These are phyloP conservation scores for Cataglyphis livida DNA, from an alignment of 2,888 invertebrate species.

Conservation along the genomic window DNA sequence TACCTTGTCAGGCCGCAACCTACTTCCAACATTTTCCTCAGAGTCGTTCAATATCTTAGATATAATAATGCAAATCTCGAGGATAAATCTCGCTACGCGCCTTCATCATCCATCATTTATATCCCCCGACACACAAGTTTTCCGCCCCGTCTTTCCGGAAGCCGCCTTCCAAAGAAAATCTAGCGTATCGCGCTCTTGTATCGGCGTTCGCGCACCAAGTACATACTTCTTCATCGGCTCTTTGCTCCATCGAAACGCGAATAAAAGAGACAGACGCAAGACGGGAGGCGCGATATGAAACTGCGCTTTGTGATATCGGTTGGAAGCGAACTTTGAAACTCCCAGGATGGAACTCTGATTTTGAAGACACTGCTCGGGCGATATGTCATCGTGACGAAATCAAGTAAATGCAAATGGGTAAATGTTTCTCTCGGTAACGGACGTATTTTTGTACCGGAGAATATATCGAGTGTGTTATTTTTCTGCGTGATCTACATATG, in stretches of 20 bases:
- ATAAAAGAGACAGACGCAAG: conserved; percentile 15
- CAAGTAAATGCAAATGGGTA: neutral
- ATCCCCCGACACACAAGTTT: conserved; percentile 16
- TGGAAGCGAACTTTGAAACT: conserved; percentile 30
- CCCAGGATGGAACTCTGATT: conserved; percentile 6
- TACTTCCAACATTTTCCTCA: conserved; percentile 23
- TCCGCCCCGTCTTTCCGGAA: conserved; percentile 4
- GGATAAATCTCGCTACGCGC: conserved; percentile 24
- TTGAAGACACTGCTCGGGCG: neutral
- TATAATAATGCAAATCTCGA: conserved; percentile 51
- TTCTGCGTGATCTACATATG: neutral
- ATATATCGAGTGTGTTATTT: neutral
- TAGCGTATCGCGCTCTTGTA: neutral
- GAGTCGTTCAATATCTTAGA: conserved; percentile 44
- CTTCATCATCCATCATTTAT: conserved; percentile 32
- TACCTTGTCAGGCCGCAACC: conserved; percentile 4
- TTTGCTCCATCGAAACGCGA: conserved; percentile 23
- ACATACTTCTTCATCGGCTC: conserved; percentile 11
- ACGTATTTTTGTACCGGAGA: neutral
- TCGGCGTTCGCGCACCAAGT: conserved; percentile 8
- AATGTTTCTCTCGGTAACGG: neutral
- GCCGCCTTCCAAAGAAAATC: neutral
- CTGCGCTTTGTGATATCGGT: conserved; percentile 31
- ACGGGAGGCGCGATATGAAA: conserved; percentile 19
- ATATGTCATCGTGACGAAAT: neutral